Evolutionary conservation across 53 echinoderm and acorn worm genomes (phyloP), one percentile per base, ranked within the genome.

Genomic region (Echinarachnius parma): DNA sequence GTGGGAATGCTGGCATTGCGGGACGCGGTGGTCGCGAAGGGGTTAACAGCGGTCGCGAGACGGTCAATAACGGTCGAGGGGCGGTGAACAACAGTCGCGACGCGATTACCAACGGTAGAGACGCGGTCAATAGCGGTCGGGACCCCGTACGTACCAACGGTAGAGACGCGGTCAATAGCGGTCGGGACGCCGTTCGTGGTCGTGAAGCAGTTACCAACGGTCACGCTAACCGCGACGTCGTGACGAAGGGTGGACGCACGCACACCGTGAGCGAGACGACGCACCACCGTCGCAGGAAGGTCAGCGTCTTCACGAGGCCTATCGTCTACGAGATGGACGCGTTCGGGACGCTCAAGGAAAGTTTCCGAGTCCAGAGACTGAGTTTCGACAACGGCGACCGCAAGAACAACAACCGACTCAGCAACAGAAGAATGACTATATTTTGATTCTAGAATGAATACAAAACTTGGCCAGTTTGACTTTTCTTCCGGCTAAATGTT

Each of bases 321-420:
- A 52, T 54, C 11, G 70, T 54, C 1, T 70, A 70, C 54, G 70
- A 70, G 54, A 70, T 70, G 23, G 70, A 70, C 70, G 70, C 70
- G 24, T 70, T 70, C 35, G 70, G 70, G 0, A 52, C 10, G 21
- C 54, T 70, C 10, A 70, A 68, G 30, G 70, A 70, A 16, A 70
- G 70, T 26, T 70, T 70, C 26, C 55, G 70, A 16, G 53, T 52
- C 4, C 70, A 70, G 28, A 34, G 70, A 34, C 25, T 70, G 21
- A 70, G 70, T 27, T 54, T 70, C 49, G 70, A 70, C 25, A 53
- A 70, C 24, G 70, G 70, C 1, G 53, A 52, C 13, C 53, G 20
- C 10, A 70, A 33, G 26, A 70, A 33, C 20, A 54, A 34, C 5
- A 66, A 37, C 34, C 31, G 54, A 20, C 26, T 70, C 1, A 31